Evolutionary conservation across 2,888 invertebrate species (phyloP).

Genomic region (Germaria angustata): DNA sequence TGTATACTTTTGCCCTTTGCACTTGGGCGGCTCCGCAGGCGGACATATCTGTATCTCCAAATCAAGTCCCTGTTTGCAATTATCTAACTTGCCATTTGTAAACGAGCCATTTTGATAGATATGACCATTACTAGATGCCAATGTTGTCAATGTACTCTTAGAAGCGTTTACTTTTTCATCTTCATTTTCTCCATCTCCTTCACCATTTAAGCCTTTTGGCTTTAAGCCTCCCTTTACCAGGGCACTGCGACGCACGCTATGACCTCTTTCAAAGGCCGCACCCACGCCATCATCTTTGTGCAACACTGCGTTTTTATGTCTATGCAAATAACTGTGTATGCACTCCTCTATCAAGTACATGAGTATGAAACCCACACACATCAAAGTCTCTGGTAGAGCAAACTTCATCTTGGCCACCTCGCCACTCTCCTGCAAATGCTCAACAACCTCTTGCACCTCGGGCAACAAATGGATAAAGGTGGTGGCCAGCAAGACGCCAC

Average conservation of each 20-base stretch:
- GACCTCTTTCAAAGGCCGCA: constrained; percentile 77
- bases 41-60: constrained; percentile 41
- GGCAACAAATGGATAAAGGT: constrained; percentile 91
- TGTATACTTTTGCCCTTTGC: constrained; percentile 17
- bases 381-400: constrained; percentile 85
- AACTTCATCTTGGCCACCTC: constrained; percentile 82
- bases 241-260: constrained; percentile 75
- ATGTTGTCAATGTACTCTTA: neutral
- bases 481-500: constrained; percentile 90
- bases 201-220: neutral
- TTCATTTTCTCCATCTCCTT: neutral
- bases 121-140: neutral
- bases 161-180: neutral
- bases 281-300: constrained; percentile 72
- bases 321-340: constrained; percentile 86
- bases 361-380: constrained; percentile 88
- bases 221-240: constrained; percentile 66
- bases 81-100: neutral
- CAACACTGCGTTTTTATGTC: constrained; percentile 74
- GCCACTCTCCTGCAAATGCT: constrained; percentile 81
- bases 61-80: neutral
- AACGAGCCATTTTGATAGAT: constrained; percentile 29
- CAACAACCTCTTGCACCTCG: constrained; percentile 86
- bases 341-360: constrained; percentile 91
- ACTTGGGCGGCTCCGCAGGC: neutral